phyloP scores from a whole-genome alignment of 2,797 vertebrate genomes.

The Gallinago solitaria region DNA sequence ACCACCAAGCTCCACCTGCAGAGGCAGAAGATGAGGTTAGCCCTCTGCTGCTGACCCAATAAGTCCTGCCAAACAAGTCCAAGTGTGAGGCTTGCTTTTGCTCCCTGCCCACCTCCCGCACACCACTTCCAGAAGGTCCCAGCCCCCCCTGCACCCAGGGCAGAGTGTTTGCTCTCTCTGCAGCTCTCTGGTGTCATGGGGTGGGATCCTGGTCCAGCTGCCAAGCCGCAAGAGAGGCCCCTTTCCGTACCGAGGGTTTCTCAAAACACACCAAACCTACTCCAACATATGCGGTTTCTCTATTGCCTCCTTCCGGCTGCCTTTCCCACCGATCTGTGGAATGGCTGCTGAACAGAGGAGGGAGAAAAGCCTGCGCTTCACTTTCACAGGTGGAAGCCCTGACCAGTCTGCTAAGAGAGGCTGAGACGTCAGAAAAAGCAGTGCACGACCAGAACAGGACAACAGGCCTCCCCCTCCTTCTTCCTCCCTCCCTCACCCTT shows the following conservation, averaged over 20 bases:
- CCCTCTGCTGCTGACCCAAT: neutral
- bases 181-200: neutral
- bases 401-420: neutral
- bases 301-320: fast-evolving
- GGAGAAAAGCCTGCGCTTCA: neutral
- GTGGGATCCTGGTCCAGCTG: neutral
- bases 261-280: neutral
- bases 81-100: fast-evolving
- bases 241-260: neutral
- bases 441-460: neutral
- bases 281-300: neutral
- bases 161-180: neutral
- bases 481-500: neutral
- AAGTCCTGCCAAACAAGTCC: neutral
- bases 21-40: neutral
- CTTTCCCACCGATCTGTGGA: neutral
- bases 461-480: neutral
- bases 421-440: neutral
- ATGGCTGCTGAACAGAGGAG: neutral
- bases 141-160: neutral
- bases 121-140: neutral
- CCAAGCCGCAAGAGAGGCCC: neutral
- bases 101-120: neutral
- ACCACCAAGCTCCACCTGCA: neutral
- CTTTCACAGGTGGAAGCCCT: neutral